Evolutionary conservation across 2,797 vertebrate species (phyloP), one percentile per base, ranked within the genome.

Genomic region (Melanotaenia boesemani): DNA sequence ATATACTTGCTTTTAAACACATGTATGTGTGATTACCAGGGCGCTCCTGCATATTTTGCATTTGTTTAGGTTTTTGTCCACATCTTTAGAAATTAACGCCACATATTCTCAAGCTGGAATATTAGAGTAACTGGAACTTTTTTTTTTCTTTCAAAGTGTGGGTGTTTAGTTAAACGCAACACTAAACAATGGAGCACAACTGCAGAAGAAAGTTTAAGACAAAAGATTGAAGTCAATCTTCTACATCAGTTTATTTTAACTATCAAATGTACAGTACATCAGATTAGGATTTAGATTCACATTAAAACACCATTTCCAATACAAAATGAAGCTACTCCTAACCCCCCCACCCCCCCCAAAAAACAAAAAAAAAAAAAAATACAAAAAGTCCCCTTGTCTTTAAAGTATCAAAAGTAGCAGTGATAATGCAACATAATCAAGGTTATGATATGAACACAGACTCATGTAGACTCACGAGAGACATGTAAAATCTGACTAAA

Each of bases 181-280:
- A 44, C 41, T 44, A 18, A 18, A 44, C 16, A 44, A 41, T 41
- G 41, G 2, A 44, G 2, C 41, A 18, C 15, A 41, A 41, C 18
- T 44, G 16, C 5, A 48, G n/a, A 8, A 50, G n/a, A 4, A 22
- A 30, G 20, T 24, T 7, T 26, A 6, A 36, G 22, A 54, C 20
- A 30, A 30, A 30, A 30, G 4, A 30, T 16, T 22, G 16, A 20
- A n/a, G 20, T 24, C 0, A 41, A 5, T 52, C 13, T 10, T 64
- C 28, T 91, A 87, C 59, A 83, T 89, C 82, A 91, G 88, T 91
- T 92, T 62, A 78, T 84, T 94, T 92, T 84, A 90, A 88, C 88
- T 86, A 90, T 85, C 83, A 93, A 93, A 94, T 93, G 87, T 95
- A 95, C 93, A 94, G 89, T 81, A 85, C 85, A 84, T 88, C 70